Evolutionary conservation across 2,797 vertebrate species (phyloP), one percentile per base, ranked within the genome.

Genomic region (Lemur catta): DNA sequence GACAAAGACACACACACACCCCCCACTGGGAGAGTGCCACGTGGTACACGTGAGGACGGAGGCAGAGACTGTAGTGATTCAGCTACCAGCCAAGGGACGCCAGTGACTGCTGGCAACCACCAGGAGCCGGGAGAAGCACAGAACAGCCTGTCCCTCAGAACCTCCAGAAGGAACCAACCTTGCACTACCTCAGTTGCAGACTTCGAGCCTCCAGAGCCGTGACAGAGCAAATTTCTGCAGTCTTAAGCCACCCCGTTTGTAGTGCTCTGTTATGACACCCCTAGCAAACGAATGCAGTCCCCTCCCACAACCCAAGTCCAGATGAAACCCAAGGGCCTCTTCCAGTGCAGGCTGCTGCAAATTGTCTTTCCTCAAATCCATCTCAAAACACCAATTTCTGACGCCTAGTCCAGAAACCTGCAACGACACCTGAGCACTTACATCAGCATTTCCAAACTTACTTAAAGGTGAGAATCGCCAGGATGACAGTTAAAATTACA

Each of bases 101-200:
- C 14, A 17, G 1, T 0, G 52, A n/a, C 1, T 3, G 4, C 57
- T 33, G 6, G 52, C 72, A 15, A 14, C 69, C 38, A 9, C 67
- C 17, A 2, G 71, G 50, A 63, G 88, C n/a, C 5, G 38, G 50
- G 55, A 63, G 7, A 20, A 38, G 79, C 69, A 17, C 22, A 11
- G 69, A 30, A 48, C 90, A 22, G 55, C 7, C 48, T 14, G 15
- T 80, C 35, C 84, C 57, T 61, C 14, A 1, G 43, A 71, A 50
- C 35, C 18, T 33, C 72, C 88, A 20, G 72, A 50, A 61, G 80
- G 71, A 63, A 13, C 72, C 59, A 26, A 7, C 50, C 46, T 38
- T 20, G 14, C 24, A 7, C 55, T 43, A 13, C 55, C 71, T 78
- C 20, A 75, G 52, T 46, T 30, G 72, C 22, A 28, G 46, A 35